Conservation (phyloP, 1,140 invertebrate genomes). For the Mizuhopecten yessoensis region DNA sequence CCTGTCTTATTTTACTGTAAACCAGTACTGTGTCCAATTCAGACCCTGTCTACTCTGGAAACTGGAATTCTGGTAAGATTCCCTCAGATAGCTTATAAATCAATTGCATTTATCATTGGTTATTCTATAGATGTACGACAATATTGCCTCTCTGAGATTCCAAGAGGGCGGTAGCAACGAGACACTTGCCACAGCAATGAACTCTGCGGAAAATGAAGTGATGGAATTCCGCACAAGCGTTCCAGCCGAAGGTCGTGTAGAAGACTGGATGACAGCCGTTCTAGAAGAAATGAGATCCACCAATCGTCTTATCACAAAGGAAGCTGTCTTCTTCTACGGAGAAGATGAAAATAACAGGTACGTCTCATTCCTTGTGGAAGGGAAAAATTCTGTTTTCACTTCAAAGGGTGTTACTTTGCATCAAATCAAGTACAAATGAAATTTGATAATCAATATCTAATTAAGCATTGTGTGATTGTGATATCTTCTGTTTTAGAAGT, state of each 20-base stretch:
- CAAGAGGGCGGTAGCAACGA: constrained; percentile 86
- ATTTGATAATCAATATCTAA: too few species aligned
- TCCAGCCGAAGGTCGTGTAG: constrained; percentile 88
- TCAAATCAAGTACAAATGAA: too few species aligned
- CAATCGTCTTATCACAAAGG: constrained; percentile 94
- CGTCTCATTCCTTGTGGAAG: constrained; percentile 40
- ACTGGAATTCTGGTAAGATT: too few species aligned
- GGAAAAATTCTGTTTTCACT: too few species aligned
- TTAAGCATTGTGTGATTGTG: too few species aligned
- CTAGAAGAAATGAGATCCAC: constrained; percentile 92
- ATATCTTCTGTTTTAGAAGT: too few species aligned
- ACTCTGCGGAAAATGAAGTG: constrained; percentile 93
- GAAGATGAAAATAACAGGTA: constrained; percentile 87
- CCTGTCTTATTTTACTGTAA: too few species aligned
- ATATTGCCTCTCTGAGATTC: constrained; percentile 90
- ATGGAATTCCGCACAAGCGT: constrained; percentile 91
- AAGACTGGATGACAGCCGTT: constrained; percentile 95
- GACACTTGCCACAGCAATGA: constrained; percentile 89
- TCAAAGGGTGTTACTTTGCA: too few species aligned
- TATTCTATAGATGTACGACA: constrained; percentile 91
- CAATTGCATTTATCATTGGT: too few species aligned
- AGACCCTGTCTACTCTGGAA: too few species aligned
- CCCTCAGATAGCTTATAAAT: too few species aligned
- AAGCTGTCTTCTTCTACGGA: constrained; percentile 93
- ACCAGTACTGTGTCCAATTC: too few species aligned